phyloP scores from a whole-genome alignment of 2,113 vertebrate genomes.

The Clarias magur region DNA sequence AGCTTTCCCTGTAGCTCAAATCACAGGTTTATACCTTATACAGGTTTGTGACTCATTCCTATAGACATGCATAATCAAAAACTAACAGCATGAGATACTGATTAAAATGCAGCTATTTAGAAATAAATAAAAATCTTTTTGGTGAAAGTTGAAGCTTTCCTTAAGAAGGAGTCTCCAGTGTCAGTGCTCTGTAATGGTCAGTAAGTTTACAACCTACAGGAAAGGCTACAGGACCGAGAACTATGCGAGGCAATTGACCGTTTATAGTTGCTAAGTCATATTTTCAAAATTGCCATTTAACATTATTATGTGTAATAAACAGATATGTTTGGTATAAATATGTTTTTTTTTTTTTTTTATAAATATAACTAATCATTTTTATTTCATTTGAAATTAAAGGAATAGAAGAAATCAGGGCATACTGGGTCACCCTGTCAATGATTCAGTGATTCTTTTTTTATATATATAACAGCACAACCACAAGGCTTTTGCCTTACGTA shows the following conservation, averaged over 20 bases:
- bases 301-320: not conserved
- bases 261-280: not conserved
- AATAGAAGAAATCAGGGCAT: not conserved
- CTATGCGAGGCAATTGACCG: not conserved
- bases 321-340: not conserved
- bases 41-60: no score
- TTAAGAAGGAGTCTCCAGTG: not conserved
- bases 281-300: not conserved
- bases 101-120: not conserved
- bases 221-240: not conserved
- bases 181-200: not conserved
- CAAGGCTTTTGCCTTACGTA: not conserved
- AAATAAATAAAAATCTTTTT: not conserved
- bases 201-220: not conserved
- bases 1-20: not conserved
- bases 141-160: not conserved
- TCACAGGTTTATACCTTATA: not conserved
- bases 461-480: not conserved
- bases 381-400: not conserved
- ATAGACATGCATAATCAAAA: not conserved
- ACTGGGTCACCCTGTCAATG: not conserved
- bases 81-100: not conserved
- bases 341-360: not conserved
- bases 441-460: not conserved
- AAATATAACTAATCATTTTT: not conserved